A percentile compares a stretch with the other conserved stretches of the same genome.
Evolutionary conservation across 2,888 invertebrate species (phyloP).

Genomic region (Acanthopleura granulata): DNA sequence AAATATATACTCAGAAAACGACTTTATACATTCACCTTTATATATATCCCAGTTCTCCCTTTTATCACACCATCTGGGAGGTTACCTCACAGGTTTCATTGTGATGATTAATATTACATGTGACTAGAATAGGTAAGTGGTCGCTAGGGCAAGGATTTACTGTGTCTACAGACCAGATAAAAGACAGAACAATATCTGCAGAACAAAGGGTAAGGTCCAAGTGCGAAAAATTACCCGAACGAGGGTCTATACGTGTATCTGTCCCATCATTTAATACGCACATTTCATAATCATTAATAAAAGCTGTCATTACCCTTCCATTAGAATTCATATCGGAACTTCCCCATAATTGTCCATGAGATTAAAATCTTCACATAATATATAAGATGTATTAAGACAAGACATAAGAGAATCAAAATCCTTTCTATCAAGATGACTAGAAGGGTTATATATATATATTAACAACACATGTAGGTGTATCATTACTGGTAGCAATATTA

Average conservation of each 20-base stretch:
- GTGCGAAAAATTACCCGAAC: not conserved
- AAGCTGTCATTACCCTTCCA: not conserved
- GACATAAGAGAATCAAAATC: not conserved
- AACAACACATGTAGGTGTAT: not conserved
- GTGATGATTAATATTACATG: not conserved
- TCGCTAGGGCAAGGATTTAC: not conserved
- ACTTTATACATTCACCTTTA: not conserved
- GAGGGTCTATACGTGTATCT: not conserved
- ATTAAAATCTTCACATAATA: constrained; percentile 11
- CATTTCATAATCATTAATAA: not conserved
- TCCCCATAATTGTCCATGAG: not conserved
- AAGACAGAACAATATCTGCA: not conserved
- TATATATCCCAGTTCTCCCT: constrained; percentile 5
- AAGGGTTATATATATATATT: constrained; percentile 12
- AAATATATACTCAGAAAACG: not conserved
- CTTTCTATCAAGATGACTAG: not conserved
- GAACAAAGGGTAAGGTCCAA: not conserved
- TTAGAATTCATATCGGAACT: not conserved
- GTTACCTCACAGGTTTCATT: not conserved
- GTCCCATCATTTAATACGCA: not conserved
- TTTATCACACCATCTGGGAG: constrained; percentile 7
- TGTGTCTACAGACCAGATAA: not conserved
- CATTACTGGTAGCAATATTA: not conserved
- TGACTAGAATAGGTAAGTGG: not conserved
- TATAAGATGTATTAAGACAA: not conserved